These are phyloP conservation scores for Neotragus moschatus DNA, from an alignment of 2,113 vertebrate species.

Conservation along the genomic window DNA sequence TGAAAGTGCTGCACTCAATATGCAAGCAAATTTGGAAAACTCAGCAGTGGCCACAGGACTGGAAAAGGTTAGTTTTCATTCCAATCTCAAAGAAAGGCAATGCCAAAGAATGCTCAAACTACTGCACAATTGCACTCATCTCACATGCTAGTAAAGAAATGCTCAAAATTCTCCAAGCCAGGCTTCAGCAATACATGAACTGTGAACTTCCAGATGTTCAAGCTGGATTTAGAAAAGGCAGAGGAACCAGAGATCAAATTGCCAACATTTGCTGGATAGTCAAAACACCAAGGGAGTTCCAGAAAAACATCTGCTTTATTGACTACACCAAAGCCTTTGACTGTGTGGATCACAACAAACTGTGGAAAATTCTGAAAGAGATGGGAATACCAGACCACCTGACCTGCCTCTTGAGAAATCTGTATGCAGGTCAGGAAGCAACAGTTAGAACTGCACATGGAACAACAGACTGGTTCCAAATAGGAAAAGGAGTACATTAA, in stretches of 20 bases:
- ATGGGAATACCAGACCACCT: not conserved
- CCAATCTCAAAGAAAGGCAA: not conserved
- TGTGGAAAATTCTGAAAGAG: not conserved
- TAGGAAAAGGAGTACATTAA: not conserved
- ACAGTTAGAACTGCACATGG: not conserved
- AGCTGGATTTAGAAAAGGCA: not conserved
- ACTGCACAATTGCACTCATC: not conserved
- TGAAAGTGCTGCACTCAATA: not conserved
- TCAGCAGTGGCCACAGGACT: not conserved
- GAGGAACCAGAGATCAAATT: not conserved
- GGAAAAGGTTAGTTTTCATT: not conserved
- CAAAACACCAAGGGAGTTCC: not conserved
- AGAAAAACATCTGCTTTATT: not conserved
- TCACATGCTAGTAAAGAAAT: not conserved
- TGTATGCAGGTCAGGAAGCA: no score
- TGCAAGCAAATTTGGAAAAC: not conserved
- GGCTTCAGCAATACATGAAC: not conserved
- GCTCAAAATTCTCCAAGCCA: not conserved
- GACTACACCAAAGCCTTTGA: not conserved
- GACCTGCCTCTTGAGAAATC: not conserved
- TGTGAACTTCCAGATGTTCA: not conserved
- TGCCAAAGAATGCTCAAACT: not conserved
- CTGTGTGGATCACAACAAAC: not conserved
- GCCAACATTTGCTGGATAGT: not conserved
- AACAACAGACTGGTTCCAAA: not conserved